Evolutionary conservation across 2,113 vertebrate species (phyloP), one percentile per base, ranked within the genome.

Genomic region (Festucalex cinctus): DNA sequence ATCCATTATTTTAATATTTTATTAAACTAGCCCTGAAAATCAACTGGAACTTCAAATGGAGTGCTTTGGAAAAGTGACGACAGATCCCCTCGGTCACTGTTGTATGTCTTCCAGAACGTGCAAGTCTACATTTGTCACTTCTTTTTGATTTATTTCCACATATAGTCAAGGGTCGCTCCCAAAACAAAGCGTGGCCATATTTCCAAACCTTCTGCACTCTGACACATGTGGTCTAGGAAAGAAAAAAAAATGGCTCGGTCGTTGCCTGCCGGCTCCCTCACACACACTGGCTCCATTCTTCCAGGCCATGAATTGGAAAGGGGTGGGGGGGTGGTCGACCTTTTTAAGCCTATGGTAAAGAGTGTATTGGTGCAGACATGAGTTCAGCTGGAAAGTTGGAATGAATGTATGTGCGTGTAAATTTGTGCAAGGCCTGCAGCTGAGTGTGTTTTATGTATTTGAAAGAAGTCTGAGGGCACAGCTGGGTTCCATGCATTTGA

Each of bases 231-330:
- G 14, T 26, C 24, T 20, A 39, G 22, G 54, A 67, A 68, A 72
- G 70, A 73, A 69, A 82, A 74, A 65, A 81, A 69, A 69, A 89
- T 85, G 68, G 88, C 85, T 79, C 89, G 82, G 75, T 86, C 85
- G 88, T 85, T 83, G 79, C 87, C 73, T 63, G 84, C 86, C 76
- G 60, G 81, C 88, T 66, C 58, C 65, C 76, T 74, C 20, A n/a
- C 80, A 80, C 88, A 91, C 91, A 92, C 88, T 82, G 78, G 71
- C 75, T 85, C 74, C 84, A 91, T 93, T 92, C 87, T 91, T 90
- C 74, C 76, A 12, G 0, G 66, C 79, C 76, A 71, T 13, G 76
- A 73, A 86, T 71, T 73, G 71, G 80, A 82, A 81, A 59, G 72
- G 82, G 76, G 77, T 14, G 51, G 37, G 71, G 81, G 79, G 80